Percentiles rank a stretch among this genome's conserved stretches.
Evolutionary conservation across 2,888 invertebrate species (phyloP).

Genomic region (Deilephila porcellus): DNA sequence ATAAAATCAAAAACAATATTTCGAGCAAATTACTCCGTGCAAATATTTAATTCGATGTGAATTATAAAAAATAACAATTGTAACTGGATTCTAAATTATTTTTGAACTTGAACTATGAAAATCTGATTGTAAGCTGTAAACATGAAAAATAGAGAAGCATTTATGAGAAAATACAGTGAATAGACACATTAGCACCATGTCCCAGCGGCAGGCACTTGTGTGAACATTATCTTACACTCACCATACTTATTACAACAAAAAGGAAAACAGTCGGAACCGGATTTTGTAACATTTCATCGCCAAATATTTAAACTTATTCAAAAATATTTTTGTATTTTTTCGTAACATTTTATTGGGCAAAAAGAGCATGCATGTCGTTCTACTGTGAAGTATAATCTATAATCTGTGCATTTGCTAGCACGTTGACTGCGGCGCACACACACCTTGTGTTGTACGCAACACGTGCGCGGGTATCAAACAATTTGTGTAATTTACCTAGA

Average conservation of each 20-base stretch:
- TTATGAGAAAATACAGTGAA: background rate
- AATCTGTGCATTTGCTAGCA: too few relatives aligned
- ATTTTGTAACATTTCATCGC: too few relatives aligned
- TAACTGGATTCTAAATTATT: background rate
- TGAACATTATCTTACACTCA: conserved; percentile 11
- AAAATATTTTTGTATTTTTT: too few relatives aligned
- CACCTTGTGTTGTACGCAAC: too few relatives aligned
- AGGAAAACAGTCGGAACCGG: background rate
- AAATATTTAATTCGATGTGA: background rate
- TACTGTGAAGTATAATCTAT: too few relatives aligned
- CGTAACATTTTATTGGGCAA: too few relatives aligned
- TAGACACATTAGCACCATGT: conserved; percentile 4
- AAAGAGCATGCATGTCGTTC: too few relatives aligned
- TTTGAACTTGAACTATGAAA: background rate
- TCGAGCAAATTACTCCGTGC: background rate
- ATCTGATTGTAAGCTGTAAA: background rate
- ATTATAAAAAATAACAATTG: background rate
- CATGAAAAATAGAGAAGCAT: background rate
- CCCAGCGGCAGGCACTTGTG: conserved; percentile 15
- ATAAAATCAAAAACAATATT: conserved; percentile 31
- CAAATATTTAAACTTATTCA: too few relatives aligned
- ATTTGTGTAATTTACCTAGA: too few relatives aligned
- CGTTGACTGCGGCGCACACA: too few relatives aligned
- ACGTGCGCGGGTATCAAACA: too few relatives aligned
- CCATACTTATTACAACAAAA: background rate